Percentiles rank a stretch among this genome's conserved stretches.
phyloP scores from a whole-genome alignment of 1,140 invertebrate species.

The Dufourea novaeangliae region DNA sequence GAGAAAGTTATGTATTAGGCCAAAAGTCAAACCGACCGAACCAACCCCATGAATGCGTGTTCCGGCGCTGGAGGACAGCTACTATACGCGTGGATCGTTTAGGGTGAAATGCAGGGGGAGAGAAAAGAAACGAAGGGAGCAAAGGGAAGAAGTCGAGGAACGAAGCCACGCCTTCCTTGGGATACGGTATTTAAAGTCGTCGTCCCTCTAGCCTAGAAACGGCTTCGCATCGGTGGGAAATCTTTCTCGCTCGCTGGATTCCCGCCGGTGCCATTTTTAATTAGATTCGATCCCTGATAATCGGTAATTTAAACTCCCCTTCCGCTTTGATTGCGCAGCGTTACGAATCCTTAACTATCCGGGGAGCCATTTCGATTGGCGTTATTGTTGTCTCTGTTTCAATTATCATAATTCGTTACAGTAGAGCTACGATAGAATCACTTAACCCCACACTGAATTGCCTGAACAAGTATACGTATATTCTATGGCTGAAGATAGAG shows the following conservation, averaged over 20 bases:
- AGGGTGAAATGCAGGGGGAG: conserved; percentile 30
- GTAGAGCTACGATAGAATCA: neutral
- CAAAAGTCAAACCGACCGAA: conserved; percentile 39
- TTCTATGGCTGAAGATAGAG: too few relatives aligned
- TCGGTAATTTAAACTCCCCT: conserved; percentile 49
- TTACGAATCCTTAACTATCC: conserved; percentile 13
- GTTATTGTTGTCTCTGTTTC: neutral
- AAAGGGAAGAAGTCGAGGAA: conserved; percentile 34
- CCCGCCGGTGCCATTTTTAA: conserved; percentile 50
- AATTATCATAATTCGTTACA: neutral
- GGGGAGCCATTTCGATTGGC: neutral
- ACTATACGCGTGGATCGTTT: conserved; percentile 15
- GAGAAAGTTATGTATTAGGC: conserved; percentile 74
- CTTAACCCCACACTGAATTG: neutral
- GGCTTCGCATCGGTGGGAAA: conserved; percentile 35
- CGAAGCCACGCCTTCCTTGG: conserved; percentile 60
- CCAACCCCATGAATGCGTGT: neutral
- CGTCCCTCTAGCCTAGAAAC: conserved; percentile 54
- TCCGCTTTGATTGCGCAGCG: neutral
- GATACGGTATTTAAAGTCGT: conserved; percentile 41
- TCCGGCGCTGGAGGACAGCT: conserved; percentile 21
- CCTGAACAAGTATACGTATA: neutral
- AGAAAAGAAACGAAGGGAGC: conserved; percentile 9
- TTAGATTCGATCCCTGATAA: conserved; percentile 38
- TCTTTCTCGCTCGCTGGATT: conserved; percentile 17